Evolutionary conservation across 2,888 invertebrate genomes (phyloP).

Genomic region (Tetragonisca angustula): DNA sequence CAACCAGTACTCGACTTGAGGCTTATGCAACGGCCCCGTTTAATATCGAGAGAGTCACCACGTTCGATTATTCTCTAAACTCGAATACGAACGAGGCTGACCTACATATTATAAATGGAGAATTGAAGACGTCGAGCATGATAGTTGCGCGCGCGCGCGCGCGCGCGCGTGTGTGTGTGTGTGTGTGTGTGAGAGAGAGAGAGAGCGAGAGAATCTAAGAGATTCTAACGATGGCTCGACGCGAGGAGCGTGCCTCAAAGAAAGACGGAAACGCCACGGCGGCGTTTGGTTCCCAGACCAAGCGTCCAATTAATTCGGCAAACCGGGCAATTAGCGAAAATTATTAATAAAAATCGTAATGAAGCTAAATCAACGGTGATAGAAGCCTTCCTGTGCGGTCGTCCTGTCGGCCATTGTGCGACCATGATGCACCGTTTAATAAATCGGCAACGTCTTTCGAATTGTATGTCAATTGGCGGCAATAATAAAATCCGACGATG

Average conservation of each 20-base stretch:
- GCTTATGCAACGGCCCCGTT: background rate
- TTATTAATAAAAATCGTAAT: conserved; percentile 81
- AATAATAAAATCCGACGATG: conserved; percentile 68
- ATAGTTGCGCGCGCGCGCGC: too few relatives aligned
- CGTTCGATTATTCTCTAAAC: background rate
- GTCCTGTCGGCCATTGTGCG: conserved; percentile 66
- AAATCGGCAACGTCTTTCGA: conserved; percentile 73
- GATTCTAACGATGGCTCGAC: background rate
- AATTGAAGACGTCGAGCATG: background rate
- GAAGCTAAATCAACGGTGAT: conserved; percentile 81
- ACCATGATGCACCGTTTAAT: conserved; percentile 68
- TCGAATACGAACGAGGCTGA: background rate
- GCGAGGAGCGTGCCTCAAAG: background rate
- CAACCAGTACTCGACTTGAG: background rate
- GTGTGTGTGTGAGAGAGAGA: too few relatives aligned
- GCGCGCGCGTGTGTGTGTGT: too few relatives aligned
- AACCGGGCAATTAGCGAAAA: conserved; percentile 80
- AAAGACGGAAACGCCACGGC: conserved; percentile 44
- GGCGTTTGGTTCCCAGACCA: conserved; percentile 73
- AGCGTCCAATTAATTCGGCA: conserved; percentile 78
- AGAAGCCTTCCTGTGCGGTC: conserved; percentile 83
- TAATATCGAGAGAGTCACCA: background rate
- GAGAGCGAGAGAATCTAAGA: too few relatives aligned
- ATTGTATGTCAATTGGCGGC: conserved; percentile 77
- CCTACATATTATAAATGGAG: background rate